phyloP scores from a whole-genome alignment of 2,113 vertebrate species.

The Lophochroa leadbeateri region DNA sequence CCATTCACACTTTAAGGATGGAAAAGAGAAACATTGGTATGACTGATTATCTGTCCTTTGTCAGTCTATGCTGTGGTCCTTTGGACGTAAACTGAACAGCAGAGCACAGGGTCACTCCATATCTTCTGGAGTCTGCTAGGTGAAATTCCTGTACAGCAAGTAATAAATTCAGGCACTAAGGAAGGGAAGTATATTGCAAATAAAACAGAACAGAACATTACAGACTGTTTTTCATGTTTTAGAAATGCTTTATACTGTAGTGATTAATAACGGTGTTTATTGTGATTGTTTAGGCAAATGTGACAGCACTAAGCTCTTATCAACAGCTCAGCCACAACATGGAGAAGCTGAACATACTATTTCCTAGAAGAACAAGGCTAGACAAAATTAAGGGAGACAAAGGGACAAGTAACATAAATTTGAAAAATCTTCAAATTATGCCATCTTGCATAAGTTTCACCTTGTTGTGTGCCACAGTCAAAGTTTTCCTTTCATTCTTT shows the following conservation, averaged over 20 bases:
- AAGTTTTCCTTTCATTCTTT: background rate
- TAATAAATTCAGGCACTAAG: background rate
- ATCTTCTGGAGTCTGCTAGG: background rate
- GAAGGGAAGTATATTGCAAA: background rate
- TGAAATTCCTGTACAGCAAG: background rate
- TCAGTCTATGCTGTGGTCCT: background rate
- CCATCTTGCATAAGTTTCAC: background rate
- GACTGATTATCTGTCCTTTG: background rate
- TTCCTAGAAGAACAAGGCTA: background rate
- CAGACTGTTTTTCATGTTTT: background rate
- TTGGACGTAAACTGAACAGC: background rate
- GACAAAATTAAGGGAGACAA: background rate
- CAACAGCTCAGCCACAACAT: background rate
- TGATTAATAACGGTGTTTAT: constrained; percentile 26
- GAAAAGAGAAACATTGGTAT: background rate
- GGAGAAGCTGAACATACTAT: background rate
- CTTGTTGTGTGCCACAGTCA: background rate
- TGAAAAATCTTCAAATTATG: background rate
- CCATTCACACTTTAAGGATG: background rate
- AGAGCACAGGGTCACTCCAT: background rate
- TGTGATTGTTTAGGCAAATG: background rate
- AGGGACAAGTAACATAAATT: background rate
- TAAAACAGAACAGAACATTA: background rate
- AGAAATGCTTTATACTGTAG: background rate
- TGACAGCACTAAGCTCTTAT: background rate